A percentile compares a stretch with the other conserved stretches of the same genome.
Evolutionary conservation across 2,888 invertebrate genomes (phyloP).

Genomic region (Euphydryas editha): DNA sequence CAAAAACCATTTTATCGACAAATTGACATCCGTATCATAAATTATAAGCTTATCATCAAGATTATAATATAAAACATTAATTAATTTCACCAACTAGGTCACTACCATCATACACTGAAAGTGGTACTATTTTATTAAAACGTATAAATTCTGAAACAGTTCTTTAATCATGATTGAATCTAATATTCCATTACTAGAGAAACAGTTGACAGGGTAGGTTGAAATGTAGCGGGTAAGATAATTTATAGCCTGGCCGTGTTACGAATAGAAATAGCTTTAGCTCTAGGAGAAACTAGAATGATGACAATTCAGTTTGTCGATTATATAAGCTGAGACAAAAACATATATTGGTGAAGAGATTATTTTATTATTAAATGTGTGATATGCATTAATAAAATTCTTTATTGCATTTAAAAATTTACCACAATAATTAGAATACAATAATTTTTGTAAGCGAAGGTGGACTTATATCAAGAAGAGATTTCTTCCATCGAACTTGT

Average conservation of each 20-base stretch:
- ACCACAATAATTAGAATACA: too few relatives aligned
- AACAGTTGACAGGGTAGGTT: constrained; percentile 40
- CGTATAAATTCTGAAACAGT: constrained; percentile 27
- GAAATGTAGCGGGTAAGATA: constrained; percentile 35
- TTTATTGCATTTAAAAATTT: too few relatives aligned
- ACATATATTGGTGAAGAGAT: constrained; percentile 1
- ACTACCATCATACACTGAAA: not conserved
- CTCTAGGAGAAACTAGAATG: constrained; percentile 11
- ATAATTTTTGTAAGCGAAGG: too few relatives aligned
- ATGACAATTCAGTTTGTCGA: constrained; percentile 22
- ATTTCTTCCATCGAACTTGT: too few relatives aligned
- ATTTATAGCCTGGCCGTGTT: constrained; percentile 40
- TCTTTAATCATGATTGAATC: constrained; percentile 37
- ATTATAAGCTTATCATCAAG: not conserved
- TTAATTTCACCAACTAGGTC: not conserved
- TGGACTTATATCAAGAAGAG: too few relatives aligned
- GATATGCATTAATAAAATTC: too few relatives aligned
- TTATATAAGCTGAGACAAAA: not conserved
- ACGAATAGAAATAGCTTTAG: constrained; percentile 36
- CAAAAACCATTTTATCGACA: not conserved
- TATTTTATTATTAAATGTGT: too few relatives aligned
- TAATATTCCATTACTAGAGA: constrained; percentile 55
- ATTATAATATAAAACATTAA: not conserved
- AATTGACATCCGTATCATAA: not conserved
- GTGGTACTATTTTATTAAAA: constrained; percentile 19